phyloP scores from a whole-genome alignment of 2,888 invertebrate species.

The Entomobrya proxima region DNA sequence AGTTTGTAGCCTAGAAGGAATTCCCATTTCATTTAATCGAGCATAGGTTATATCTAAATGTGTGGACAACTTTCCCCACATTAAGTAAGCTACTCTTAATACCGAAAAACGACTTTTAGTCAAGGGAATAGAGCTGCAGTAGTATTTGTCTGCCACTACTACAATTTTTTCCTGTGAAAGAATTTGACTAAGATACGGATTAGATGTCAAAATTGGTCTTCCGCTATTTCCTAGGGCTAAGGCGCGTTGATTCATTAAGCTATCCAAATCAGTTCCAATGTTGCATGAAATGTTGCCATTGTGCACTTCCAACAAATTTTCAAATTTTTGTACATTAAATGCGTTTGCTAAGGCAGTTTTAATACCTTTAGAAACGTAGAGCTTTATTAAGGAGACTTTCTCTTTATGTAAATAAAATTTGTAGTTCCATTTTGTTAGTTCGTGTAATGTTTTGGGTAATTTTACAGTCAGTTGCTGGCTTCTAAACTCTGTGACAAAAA shows the following conservation, averaged over 20 bases:
- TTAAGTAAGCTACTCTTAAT: neutral
- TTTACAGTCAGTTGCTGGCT: too few species aligned
- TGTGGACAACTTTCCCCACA: neutral
- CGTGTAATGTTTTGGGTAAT: too few species aligned
- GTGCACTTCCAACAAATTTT: too few species aligned
- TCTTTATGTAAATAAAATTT: too few species aligned
- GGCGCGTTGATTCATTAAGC: neutral
- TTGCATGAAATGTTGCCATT: too few species aligned
- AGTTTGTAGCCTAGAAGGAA: neutral
- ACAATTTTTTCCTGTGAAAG: neutral
- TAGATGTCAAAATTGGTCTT: neutral
- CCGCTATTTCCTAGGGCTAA: neutral
- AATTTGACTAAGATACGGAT: neutral
- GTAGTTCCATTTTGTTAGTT: too few species aligned
- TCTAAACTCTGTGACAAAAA: too few species aligned
- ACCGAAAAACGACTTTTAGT: neutral
- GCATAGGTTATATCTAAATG: neutral
- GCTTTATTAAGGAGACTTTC: too few species aligned
- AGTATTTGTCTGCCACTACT: neutral
- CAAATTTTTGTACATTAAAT: too few species aligned
- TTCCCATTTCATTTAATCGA: neutral
- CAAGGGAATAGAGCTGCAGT: neutral
- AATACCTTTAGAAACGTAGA: too few species aligned
- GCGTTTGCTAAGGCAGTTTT: too few species aligned
- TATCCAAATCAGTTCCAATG: too few species aligned